Base-by-base conservation (phyloP, 2,888 invertebrate species). In the Merodon equestris region DNA sequence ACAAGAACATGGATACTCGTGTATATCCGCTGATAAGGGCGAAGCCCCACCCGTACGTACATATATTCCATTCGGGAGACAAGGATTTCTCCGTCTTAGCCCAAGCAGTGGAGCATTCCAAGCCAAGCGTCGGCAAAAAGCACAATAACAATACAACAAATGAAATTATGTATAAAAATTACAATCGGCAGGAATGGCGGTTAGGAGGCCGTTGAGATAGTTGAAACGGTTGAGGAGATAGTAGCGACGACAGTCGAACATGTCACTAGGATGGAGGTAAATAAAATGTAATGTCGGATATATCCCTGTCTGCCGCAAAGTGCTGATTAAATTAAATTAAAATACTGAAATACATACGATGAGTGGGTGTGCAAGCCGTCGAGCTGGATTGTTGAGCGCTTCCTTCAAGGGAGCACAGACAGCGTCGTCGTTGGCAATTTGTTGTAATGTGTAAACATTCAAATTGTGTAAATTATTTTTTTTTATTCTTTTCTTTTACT, bases 321-420 rank as follows among this genome's bases (percentile, higher is more conserved):
- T 64, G 64, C 60, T 79, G 68, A 79, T 79, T 74, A 79, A 79
- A 79, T 79, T 79, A 74, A 79, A 79, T 73, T 77, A 73, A 68
- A 73, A 72, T 66, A 64, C 51, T 34, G 12, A 54, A 34, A 36
- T 48, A 47, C 13, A 64, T 38, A 50, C 18, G 17, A 40, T 9
- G 53, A 14, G 47, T 10, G n/a, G 53, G 12, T 1, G 18, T 9
- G 1, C 15, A 10, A 18, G n/a, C n/a, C 12, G 12, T 7, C n/a
- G n/a, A n/a, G n/a, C n/a, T 7, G 27, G 27, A 27, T 27, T 7
- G 3, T 27, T 27, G 27, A 27, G 27, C 27, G 27, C n/a, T n/a
- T n/a, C n/a, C n/a, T n/a, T n/a, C n/a, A 7, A 27, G 27, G 27
- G 7, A 27, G 27, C 27, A 27, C 3, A 7, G 27, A 38, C 44